Evolutionary conservation across 2,888 invertebrate genomes (phyloP).

Genomic region (Meteorus cinctellus): DNA sequence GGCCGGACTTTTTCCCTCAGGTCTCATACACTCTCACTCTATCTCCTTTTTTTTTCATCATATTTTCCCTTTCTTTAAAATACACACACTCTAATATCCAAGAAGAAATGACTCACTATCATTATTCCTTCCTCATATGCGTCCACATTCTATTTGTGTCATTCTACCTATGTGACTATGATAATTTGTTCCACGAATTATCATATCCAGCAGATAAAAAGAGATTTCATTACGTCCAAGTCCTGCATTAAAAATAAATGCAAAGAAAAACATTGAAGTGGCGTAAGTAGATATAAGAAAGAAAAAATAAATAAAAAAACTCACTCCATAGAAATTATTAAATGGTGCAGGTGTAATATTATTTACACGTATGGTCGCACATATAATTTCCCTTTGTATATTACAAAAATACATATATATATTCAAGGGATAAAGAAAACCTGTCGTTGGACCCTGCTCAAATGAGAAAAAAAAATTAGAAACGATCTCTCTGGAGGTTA

Average conservation of each 20-base stretch:
- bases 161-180: background rate
- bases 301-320: constrained; percentile 36
- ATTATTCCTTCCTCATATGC: constrained; percentile 1
- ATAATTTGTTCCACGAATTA: background rate
- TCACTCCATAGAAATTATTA: constrained; percentile 47
- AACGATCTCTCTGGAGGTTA: constrained; percentile 30
- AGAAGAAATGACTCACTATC: background rate
- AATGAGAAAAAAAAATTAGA: constrained; percentile 40
- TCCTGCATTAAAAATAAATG: background rate
- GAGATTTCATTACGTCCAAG: background rate
- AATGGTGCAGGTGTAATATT: constrained; percentile 52
- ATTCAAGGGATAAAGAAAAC: constrained; percentile 40
- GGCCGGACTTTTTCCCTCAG: constrained; percentile 57
- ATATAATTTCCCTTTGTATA: constrained; percentile 39
- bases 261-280: background rate
- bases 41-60: constrained; percentile 38
- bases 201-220: background rate
- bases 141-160: background rate
- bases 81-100: constrained; percentile 8
- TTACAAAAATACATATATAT: constrained; percentile 1
- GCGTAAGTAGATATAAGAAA: background rate
- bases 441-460: constrained; percentile 37
- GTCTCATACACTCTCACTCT: constrained; percentile 49
- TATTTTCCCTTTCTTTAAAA: constrained; percentile 35
- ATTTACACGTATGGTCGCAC: constrained; percentile 47